phyloP scores from a whole-genome alignment of 2,888 invertebrate genomes.

The Drosophila meridionalis region DNA sequence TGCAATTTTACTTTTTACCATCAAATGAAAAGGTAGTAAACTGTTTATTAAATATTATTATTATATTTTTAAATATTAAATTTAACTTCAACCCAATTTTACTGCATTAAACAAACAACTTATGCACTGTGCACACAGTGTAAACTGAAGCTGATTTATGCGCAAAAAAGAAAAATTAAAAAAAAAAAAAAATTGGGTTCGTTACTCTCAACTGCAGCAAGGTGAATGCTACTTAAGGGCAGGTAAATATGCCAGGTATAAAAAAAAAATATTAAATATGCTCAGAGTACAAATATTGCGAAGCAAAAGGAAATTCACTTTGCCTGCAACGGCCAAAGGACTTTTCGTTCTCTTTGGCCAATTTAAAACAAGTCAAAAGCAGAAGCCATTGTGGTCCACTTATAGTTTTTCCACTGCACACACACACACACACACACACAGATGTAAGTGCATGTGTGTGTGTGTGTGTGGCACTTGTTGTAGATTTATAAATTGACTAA shows the following conservation, averaged over 20 bases:
- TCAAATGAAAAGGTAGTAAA: no score
- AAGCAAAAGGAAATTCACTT: conserved; percentile 1
- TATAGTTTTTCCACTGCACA: conserved; percentile 12
- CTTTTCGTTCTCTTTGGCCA: conserved; percentile 20
- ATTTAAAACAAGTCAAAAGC: conserved; percentile 44
- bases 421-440: not conserved
- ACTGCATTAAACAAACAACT: not conserved
- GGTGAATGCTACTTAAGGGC: conserved; percentile 15
- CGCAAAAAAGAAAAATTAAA: conserved; percentile 8
- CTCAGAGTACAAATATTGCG: conserved; percentile 15
- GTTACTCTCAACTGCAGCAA: conserved; percentile 2
- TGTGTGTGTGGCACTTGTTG: conserved; percentile 32
- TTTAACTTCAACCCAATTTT: not conserved
- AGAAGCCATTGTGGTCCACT: conserved; percentile 31
- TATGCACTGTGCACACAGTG: conserved; percentile 19
- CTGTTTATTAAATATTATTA: no score
- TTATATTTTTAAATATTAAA: no score
- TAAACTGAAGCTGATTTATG: conserved; percentile 48
- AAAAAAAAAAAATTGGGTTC: not conserved
- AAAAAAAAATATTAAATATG: conserved; percentile 23
- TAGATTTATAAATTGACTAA: conserved; percentile 39
- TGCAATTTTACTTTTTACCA: no score
- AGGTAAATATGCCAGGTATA: conserved; percentile 23
- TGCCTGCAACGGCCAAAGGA: conserved; percentile 13
- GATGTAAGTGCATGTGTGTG: not conserved